Evolutionary conservation across 2,888 invertebrate species (phyloP), one percentile per base, ranked within the genome.

Genomic region (Chalcosyrphus nemorum): DNA sequence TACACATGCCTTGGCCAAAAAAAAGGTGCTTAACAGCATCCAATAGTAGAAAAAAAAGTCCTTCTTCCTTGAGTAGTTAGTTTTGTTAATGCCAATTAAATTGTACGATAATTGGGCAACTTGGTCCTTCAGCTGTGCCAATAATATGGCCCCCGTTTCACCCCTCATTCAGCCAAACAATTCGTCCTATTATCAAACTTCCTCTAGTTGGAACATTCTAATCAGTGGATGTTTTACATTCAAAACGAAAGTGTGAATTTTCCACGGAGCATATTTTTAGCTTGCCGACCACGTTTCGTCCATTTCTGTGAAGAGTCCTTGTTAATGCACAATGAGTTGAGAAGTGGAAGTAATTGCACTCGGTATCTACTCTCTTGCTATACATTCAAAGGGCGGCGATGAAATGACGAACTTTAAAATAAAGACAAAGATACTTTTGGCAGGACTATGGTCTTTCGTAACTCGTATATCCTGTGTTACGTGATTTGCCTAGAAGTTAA

Each of bases 71-170:
- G 13, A 68, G 43, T 50, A 57, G 41, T 38, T 71, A 71, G 24
- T 74, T 65, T 43, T 65, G 52, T 66, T 68, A 68, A 68, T 56
- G 13, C 21, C 68, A 84, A 80, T 84, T 80, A 84, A 80, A 84
- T 78, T 78, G 82, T 78, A 84, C 84, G 80, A 59, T 84, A 84
- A 84, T 84, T 84, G 84, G 68, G 56, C 68, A 84, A 84, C 57
- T 84, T 84, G 38, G 72, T 84, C 78, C 82, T 78, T 63, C 74
- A 52, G 56, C 72, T 72, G 72, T 66, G 68, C 66, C 78, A 78
- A 78, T 61, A 84, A 45, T 63, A 63, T 54, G 38, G 50, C 24
- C 43, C 24, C 56, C 5, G 9, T 57, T 50, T 21, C 7, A 13
- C 32, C 13, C 68, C 17, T 9, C 17, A 29, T 17, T 3, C 41